phyloP scores from a whole-genome alignment of 2,888 invertebrate genomes.

The Antheraea assamensis region DNA sequence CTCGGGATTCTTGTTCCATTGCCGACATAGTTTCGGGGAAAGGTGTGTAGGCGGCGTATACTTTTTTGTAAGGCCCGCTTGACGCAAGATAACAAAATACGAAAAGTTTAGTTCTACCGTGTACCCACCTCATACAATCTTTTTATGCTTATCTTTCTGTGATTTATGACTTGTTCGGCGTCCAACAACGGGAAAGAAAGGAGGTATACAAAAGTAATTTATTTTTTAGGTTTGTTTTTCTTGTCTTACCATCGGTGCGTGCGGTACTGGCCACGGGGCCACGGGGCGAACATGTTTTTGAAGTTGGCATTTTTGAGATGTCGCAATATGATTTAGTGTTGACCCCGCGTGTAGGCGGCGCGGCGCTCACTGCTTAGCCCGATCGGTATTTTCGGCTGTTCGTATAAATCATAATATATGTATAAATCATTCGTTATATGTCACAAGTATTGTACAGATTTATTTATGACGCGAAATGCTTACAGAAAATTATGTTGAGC shows the following conservation, averaged over 20 bases:
- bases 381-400: slow-evolving; percentile 77
- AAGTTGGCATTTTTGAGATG: slow-evolving; percentile 82
- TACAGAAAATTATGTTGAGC: slow-evolving; percentile 18
- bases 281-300: slow-evolving; percentile 76
- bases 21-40: slow-evolving; percentile 57
- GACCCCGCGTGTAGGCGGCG: slow-evolving; percentile 66
- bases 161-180: slow-evolving; percentile 80
- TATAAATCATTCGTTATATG: slow-evolving; percentile 61
- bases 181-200: slow-evolving; percentile 81
- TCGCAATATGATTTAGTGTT: slow-evolving; percentile 77
- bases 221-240: slow-evolving; percentile 81
- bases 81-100: slow-evolving; percentile 78
- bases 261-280: slow-evolving; percentile 73
- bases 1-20: slow-evolving; percentile 25
- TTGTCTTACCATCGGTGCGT: slow-evolving; percentile 77
- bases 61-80: slow-evolving; percentile 67
- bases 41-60: slow-evolving; percentile 60
- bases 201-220: slow-evolving; percentile 82
- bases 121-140: slow-evolving; percentile 80
- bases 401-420: slow-evolving; percentile 67
- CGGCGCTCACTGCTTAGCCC: slow-evolving; percentile 71
- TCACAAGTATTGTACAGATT: slow-evolving; percentile 63
- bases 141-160: slow-evolving; percentile 82
- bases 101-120: slow-evolving; percentile 80
- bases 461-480: slow-evolving; percentile 48